Evolutionary conservation across 2,888 invertebrate genomes (phyloP), one percentile per base, ranked within the genome.

Genomic region (Eristalis tenax): DNA sequence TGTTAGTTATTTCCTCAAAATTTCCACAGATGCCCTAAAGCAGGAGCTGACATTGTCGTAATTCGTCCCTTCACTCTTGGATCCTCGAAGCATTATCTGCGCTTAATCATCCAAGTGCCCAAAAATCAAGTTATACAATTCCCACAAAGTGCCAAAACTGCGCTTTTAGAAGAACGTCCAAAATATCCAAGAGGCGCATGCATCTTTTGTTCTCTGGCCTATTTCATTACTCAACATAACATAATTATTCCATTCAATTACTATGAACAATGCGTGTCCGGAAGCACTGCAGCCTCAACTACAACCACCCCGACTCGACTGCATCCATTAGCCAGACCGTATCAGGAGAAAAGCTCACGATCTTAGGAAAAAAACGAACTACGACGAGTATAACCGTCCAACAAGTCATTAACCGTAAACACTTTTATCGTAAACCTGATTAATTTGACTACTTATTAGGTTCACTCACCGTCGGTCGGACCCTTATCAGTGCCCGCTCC

Each of bases 391-490:
- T 23, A 59, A 26, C 59, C n/a, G 26, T 69, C 10, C 40, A 75
- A 66, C 32, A 74, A 78, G 77, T 82, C 85, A 82, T 86, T 82
- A 70, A 50, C 74, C 77, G 77, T 82, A 82, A 82, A 61, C 71
- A 82, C 78, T 83, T 71, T 86, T 86, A 83, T 78, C 78, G 65
- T 64, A 83, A 86, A 82, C 78, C 83, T 66, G 83, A 86, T 86
- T 83, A 86, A 83, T 78, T 83, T 66, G 75, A 86, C 83, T 83
- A 83, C 78, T 83, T 83, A 82, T 82, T 78, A 82, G 82, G 85
- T 86, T 83, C 78, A 86, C 74, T 86, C 82, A 78, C 83, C 82
- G 82, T 70, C 83, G 86, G 82, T 66, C 83, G 86, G 75, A 75
- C 70, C 77, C 78, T 78, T 83, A 86, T 86, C 74, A 86, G 78